Base-by-base conservation (phyloP, 1,140 invertebrate species). In the Stratiolaelaps scimitus region DNA sequence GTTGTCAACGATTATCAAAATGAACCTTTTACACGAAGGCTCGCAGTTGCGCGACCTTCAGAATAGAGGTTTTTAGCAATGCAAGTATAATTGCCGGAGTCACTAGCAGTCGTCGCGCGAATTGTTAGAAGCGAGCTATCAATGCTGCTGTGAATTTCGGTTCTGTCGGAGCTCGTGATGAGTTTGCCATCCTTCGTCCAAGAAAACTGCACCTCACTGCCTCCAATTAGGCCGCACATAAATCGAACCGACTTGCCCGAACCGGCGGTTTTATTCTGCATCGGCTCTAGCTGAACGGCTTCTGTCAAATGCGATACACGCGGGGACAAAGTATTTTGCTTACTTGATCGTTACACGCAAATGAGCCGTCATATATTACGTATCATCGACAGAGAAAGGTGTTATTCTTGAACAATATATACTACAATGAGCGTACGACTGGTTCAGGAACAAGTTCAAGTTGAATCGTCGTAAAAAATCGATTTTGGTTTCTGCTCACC, bases 181-280 rank as follows among this genome's bases (percentile, higher is more conserved):
- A 60, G 26, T 2, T 60, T 26, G 15, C 53, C 53, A 23, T 60
- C 34, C 26, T 34, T 15, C 15, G 53, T 60, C 53, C 53, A 60
- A 10, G 53, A 29, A 23, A 60, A 60, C 13, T 60, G 26, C 17
- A 60, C 53, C 15, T 60, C 15, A 6, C 34, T 34, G 53, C 53
- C 53, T 26, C 53, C 23, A 29, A 17, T 15, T 15, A 60, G 26
- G 34, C 26, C 20, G 10, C 53, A 60, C 15, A 23, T 34, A 34
- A 60, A 60, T 6, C 53, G 53, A 26, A 60, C 20, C 53, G 34
- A 29, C 23, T 60, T 60, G 4, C 53, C 53, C 2, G 34, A 26
- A 15, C 15, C 4, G 15, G 26, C 26, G 4, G 34, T 34, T 60
- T 26, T n/a, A 34, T 60, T 60, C 34, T 34, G 26, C 15, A 60